Percentiles rank a stretch among this genome's conserved stretches.
Conservation (phyloP, 2,113 vertebrate genomes). For the Sigmodon hispidus region DNA sequence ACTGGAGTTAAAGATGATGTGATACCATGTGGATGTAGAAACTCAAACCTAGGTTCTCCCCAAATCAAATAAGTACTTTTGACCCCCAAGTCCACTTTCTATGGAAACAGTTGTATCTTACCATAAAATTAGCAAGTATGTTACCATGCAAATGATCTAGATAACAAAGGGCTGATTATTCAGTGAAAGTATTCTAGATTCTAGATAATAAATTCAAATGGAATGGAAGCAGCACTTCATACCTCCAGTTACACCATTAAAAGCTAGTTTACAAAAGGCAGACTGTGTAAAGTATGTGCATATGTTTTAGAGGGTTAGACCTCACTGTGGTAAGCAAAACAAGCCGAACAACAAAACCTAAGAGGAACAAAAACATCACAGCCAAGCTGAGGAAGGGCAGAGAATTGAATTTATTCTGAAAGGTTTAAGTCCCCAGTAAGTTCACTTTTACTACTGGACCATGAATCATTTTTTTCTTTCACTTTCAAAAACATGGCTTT, state of each 20-base stretch:
- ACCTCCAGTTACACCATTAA: background rate
- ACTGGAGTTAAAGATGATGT: background rate
- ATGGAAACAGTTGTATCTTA: background rate
- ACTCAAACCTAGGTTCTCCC: background rate
- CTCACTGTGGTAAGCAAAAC: slow-evolving; percentile 24
- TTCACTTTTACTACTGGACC: background rate
- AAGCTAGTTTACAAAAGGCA: background rate
- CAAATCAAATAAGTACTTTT: background rate
- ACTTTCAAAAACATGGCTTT: slow-evolving; percentile 38
- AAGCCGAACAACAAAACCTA: background rate
- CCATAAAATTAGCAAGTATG: background rate
- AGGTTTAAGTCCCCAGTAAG: background rate
- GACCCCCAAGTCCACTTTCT: background rate
- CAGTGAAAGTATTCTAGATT: slow-evolving; percentile 14
- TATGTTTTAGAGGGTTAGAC: background rate
- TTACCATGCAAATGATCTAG: background rate
- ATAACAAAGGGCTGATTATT: background rate
- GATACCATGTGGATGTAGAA: background rate
- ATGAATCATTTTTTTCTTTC: slow-evolving; percentile 30
- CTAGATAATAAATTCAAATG: background rate
- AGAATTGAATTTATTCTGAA: background rate
- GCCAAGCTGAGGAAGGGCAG: background rate
- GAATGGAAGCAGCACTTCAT: background rate
- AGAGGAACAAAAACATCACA: background rate
- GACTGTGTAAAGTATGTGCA: background rate